A percentile compares a stretch with the other conserved stretches of the same genome.
Evolutionary conservation across 2,888 invertebrate genomes (phyloP).

Genomic region (Sarcophaga subvicina): DNA sequence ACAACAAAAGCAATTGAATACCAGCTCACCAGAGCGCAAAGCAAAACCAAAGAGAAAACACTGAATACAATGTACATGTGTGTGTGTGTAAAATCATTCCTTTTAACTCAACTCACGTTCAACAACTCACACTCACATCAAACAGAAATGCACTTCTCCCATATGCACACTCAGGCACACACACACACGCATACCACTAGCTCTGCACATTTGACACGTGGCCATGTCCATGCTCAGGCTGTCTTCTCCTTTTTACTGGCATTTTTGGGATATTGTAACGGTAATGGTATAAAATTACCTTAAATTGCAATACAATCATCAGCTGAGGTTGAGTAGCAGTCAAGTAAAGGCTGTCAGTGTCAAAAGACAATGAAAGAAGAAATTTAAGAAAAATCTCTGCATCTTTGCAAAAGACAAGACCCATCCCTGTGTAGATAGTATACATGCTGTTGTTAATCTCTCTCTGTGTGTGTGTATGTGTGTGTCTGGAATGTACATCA

Average conservation of each 20-base stretch:
- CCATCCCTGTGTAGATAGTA: background rate
- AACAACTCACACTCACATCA: slow-evolving; percentile 13
- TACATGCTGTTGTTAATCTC: too few relatives aligned
- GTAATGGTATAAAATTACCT: slow-evolving; percentile 60
- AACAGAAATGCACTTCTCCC: background rate
- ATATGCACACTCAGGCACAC: background rate
- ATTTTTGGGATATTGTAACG: slow-evolving; percentile 55
- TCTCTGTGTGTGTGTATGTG: background rate
- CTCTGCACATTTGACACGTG: slow-evolving; percentile 53
- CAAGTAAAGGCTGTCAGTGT: slow-evolving; percentile 29
- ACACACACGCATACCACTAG: background rate
- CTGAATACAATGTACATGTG: background rate
- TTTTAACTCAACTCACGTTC: slow-evolving; percentile 52
- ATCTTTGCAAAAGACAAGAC: background rate
- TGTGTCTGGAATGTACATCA: slow-evolving; percentile 54
- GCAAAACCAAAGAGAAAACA: slow-evolving; percentile 1
- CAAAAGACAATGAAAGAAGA: background rate
- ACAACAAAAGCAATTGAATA: background rate
- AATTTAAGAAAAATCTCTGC: slow-evolving; percentile 23
- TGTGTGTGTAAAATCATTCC: slow-evolving; percentile 11
- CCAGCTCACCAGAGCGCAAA: background rate
- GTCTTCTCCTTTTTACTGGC: slow-evolving; percentile 41
- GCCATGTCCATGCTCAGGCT: slow-evolving; percentile 23
- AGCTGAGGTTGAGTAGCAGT: slow-evolving; percentile 1
- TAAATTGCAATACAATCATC: slow-evolving; percentile 60